Evolutionary conservation across 2,113 vertebrate species (phyloP).

Genomic region (Poeciliopsis retropinna): DNA sequence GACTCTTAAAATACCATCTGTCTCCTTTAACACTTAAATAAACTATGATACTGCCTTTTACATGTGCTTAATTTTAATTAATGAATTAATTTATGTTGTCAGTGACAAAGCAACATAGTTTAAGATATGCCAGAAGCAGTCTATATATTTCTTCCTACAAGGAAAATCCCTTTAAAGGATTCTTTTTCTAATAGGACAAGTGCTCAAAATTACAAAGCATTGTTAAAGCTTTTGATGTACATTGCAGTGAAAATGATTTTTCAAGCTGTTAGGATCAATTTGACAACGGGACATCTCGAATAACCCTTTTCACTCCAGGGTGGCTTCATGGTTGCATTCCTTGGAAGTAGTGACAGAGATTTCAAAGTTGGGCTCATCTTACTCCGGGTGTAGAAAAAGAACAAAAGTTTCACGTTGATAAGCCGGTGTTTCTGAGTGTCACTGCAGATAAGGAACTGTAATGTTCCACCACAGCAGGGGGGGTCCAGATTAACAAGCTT

Average conservation of each 20-base stretch:
- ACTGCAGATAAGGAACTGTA: constrained; percentile 85
- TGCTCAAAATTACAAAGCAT: constrained; percentile 51
- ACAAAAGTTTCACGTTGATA: constrained; percentile 28
- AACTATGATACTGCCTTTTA: constrained; percentile 69
- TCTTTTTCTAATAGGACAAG: constrained; percentile 50
- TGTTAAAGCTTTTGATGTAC: constrained; percentile 40
- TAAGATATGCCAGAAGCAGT: constrained; percentile 63
- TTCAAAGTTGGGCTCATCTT: background rate
- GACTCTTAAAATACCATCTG: constrained; percentile 73
- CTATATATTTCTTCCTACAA: constrained; percentile 31
- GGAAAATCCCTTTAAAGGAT: constrained; percentile 26
- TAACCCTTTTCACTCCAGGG: constrained; percentile 2
- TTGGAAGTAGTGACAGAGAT: constrained; percentile 2
- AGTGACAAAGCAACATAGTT: constrained; percentile 66
- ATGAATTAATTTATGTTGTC: constrained; percentile 82
- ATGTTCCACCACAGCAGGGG: constrained; percentile 86
- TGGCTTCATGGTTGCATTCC: constrained; percentile 13
- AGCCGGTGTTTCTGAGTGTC: constrained; percentile 51
- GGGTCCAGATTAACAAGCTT: constrained; percentile 85
- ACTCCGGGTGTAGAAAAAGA: constrained; percentile 1
- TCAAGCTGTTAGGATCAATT: constrained; percentile 23
- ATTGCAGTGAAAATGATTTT: constrained; percentile 30
- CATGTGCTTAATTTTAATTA: constrained; percentile 76
- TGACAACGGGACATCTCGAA: constrained; percentile 15
- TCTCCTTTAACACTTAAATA: constrained; percentile 68